phyloP scores from a whole-genome alignment of 2,797 vertebrate species.

The Liparis tanakae region DNA sequence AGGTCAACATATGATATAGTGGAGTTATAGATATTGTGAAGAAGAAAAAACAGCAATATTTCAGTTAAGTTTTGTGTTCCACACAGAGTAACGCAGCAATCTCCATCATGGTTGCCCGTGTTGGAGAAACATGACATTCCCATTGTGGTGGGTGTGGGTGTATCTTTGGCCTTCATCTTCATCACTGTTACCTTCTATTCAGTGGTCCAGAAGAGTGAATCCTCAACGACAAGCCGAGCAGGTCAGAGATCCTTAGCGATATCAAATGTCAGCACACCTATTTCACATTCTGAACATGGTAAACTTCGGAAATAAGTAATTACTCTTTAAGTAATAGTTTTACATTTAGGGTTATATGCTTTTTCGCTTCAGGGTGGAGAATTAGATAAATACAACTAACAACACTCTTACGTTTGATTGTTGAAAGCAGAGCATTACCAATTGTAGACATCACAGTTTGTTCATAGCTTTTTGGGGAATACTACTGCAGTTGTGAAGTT shows the following conservation, averaged over 20 bases:
- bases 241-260: constrained; percentile 62
- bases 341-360: constrained; percentile 5
- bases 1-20: constrained; percentile 13
- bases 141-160: constrained; percentile 85
- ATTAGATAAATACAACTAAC: not conserved
- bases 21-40: not conserved
- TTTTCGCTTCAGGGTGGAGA: not conserved
- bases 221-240: constrained; percentile 71
- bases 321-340: not conserved
- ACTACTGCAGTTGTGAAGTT: not conserved
- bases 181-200: constrained; percentile 86
- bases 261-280: not conserved
- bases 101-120: constrained; percentile 78
- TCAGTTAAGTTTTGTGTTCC: constrained; percentile 4
- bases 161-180: constrained; percentile 86
- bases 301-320: not conserved
- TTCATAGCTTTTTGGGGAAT: not conserved
- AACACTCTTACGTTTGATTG: not conserved
- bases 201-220: constrained; percentile 84
- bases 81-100: constrained; percentile 73
- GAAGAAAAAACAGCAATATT: not conserved
- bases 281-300: constrained; percentile 12
- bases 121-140: constrained; percentile 87
- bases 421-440: not conserved
- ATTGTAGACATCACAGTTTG: not conserved